phyloP scores from a whole-genome alignment of 2,888 invertebrate species.

The Chymomyza caudatula region DNA sequence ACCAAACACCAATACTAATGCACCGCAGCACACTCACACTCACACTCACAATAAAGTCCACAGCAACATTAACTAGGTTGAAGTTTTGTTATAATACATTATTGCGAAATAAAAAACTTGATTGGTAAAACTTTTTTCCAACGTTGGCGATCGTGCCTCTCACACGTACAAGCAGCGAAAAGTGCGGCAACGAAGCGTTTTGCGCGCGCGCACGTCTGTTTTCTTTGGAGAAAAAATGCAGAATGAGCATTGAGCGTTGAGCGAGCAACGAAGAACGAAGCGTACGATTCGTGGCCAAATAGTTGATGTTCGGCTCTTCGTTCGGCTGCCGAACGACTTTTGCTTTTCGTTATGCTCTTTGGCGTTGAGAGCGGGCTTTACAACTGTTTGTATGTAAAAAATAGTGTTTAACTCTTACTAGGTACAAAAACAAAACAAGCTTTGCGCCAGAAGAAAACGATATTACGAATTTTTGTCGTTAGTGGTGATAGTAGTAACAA shows the following conservation, averaged over 20 bases:
- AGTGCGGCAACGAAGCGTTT: constrained; percentile 21
- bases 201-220: constrained; percentile 2
- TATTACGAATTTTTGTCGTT: neutral
- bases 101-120: constrained; percentile 72
- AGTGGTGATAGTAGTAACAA: neutral
- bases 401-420: neutral
- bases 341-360: neutral
- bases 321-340: neutral
- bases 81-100: constrained; percentile 70
- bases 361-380: neutral
- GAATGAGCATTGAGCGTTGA: constrained; percentile 18
- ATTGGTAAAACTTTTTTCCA: constrained; percentile 71
- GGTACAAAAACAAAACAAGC: neutral
- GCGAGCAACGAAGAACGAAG: constrained; percentile 21
- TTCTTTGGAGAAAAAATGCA: neutral
- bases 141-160: constrained; percentile 42
- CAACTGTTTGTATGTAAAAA: neutral
- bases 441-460: neutral
- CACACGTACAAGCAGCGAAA: constrained; percentile 23
- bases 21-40: constrained; percentile 38
- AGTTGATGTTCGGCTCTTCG: neutral
- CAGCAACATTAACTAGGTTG: constrained; percentile 67
- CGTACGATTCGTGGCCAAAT: constrained; percentile 28
- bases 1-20: constrained; percentile 47
- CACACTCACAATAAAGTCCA: constrained; percentile 58